A percentile compares a stretch with the other conserved stretches of the same genome.
phyloP scores from a whole-genome alignment of 1,140 invertebrate genomes.

The Dryas iulia region DNA sequence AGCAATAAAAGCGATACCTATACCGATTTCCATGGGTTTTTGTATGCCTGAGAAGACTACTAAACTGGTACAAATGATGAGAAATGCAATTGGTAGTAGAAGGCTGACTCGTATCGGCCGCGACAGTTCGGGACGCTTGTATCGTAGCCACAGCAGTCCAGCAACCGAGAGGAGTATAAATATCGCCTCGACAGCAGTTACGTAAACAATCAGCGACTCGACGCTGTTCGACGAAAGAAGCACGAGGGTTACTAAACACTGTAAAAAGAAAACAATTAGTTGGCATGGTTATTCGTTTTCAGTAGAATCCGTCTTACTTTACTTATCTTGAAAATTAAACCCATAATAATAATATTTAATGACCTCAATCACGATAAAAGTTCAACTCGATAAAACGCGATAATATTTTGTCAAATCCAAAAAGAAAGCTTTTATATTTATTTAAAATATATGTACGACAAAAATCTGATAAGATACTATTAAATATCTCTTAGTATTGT shows the following conservation, averaged over 20 bases:
- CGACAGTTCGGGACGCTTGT: constrained; percentile 85
- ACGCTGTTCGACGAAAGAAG: constrained; percentile 92
- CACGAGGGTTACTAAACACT: constrained; percentile 90
- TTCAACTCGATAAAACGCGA: too few relatives aligned
- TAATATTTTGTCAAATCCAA: too few relatives aligned
- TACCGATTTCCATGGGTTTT: constrained; percentile 89
- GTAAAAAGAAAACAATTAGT: constrained; percentile 62
- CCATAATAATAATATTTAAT: too few relatives aligned
- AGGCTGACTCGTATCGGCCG: constrained; percentile 90
- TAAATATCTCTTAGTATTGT: too few relatives aligned
- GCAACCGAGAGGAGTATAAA: constrained; percentile 94
- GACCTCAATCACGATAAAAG: too few relatives aligned
- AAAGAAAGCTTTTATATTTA: too few relatives aligned
- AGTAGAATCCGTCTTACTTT: too few relatives aligned
- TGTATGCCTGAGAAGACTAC: constrained; percentile 90
- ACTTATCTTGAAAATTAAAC: too few relatives aligned
- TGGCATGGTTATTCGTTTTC: too few relatives aligned
- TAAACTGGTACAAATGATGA: constrained; percentile 91
- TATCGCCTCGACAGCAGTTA: constrained; percentile 95
- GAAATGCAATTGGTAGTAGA: constrained; percentile 89
- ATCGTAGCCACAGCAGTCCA: constrained; percentile 92
- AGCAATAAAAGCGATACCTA: constrained; percentile 90
- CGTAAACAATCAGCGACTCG: constrained; percentile 95
- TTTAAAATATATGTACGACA: too few relatives aligned
- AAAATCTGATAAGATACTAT: too few relatives aligned